A percentile compares a stretch with the other conserved stretches of the same genome.
Conservation (phyloP, 2,797 vertebrate species). For the Falco peregrinus region DNA sequence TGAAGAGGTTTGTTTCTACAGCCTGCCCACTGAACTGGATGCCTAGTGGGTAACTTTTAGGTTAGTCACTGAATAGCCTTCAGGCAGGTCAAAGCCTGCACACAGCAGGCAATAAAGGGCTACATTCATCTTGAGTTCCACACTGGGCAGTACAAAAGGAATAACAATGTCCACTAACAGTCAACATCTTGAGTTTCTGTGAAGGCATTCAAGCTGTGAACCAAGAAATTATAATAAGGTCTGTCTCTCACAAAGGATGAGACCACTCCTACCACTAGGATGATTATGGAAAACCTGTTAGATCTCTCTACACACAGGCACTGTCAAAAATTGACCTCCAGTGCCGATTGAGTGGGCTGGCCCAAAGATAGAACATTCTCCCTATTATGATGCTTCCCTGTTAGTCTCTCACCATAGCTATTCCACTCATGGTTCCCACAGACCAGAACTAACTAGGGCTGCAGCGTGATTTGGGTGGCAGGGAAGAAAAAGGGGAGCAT, state of each 20-base stretch:
- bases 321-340: not conserved
- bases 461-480: not conserved
- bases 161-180: not conserved
- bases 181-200: not conserved
- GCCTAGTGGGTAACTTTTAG: not conserved
- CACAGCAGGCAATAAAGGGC: not conserved
- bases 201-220: not conserved
- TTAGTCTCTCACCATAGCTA: not conserved
- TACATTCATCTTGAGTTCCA: not conserved
- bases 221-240: not conserved
- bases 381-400: not conserved
- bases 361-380: not conserved
- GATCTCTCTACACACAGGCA: not conserved
- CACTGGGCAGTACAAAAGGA: not conserved
- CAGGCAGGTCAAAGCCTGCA: constrained; percentile 17
- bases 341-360: not conserved
- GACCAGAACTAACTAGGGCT: not conserved
- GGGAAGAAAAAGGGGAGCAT: not conserved
- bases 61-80: not conserved
- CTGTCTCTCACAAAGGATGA: not conserved
- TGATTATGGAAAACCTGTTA: not conserved
- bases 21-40: not conserved
- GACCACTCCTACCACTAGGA: not conserved
- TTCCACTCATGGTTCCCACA: not conserved
- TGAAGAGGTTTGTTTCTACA: not conserved